A percentile compares a stretch with the other conserved stretches of the same genome.
These are phyloP conservation scores for Hydrolagus colliei DNA, from an alignment of 2,797 vertebrate species.

Conservation along the genomic window DNA sequence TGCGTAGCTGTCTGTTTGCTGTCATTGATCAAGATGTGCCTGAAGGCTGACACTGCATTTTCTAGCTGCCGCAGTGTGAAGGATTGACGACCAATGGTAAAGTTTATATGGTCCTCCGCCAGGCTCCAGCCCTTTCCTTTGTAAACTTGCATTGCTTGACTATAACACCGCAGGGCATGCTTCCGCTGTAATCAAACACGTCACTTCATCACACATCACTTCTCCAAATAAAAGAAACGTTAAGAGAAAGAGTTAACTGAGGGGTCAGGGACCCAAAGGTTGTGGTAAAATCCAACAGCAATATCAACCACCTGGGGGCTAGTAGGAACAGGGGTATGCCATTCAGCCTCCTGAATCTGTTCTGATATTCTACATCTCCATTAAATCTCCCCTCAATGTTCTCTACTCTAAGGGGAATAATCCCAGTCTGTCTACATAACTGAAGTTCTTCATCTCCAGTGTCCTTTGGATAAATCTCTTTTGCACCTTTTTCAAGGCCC, in stretches of 20 bases:
- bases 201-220: not conserved
- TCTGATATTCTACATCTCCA: too few species aligned
- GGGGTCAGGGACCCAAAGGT: not conserved
- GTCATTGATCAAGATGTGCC: conserved; percentile 87
- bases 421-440: too few species aligned
- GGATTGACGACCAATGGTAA: conserved; percentile 92
- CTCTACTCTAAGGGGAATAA: too few species aligned
- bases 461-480: too few species aligned
- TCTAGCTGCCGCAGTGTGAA: conserved; percentile 82
- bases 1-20: conserved; percentile 86
- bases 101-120: conserved; percentile 96
- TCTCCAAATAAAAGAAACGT: not conserved
- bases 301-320: not conserved
- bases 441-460: too few species aligned
- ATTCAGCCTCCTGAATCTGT: too few species aligned
- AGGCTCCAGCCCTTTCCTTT: conserved; percentile 90
- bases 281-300: not conserved
- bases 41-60: conserved; percentile 80
- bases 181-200: conserved; percentile 62
- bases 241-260: not conserved
- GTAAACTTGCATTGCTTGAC: conserved; percentile 97
- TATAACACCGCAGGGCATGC: conserved; percentile 91
- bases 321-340: too few species aligned
- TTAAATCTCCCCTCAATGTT: too few species aligned
- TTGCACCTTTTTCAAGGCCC: too few species aligned